phyloP scores from a whole-genome alignment of 2,888 invertebrate genomes.

The Lycocerus yunnanus region DNA sequence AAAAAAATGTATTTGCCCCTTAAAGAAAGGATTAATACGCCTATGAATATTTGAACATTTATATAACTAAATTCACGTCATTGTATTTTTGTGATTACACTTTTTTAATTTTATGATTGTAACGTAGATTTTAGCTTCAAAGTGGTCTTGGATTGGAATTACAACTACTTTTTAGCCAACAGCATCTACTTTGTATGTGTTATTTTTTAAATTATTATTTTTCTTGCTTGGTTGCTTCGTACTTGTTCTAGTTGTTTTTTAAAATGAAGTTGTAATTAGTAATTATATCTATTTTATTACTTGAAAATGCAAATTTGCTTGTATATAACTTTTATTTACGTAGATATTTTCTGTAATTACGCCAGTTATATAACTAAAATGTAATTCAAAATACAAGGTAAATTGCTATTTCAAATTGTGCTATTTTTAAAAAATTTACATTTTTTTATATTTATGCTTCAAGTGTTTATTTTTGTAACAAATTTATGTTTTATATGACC shows the following conservation, averaged over 20 bases:
- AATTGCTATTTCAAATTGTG: not conserved
- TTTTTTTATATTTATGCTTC: not conserved
- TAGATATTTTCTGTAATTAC: not conserved
- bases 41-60: too few relatives aligned
- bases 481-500: not conserved
- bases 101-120: too few relatives aligned
- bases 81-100: too few relatives aligned
- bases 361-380: not conserved
- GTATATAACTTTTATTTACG: not conserved
- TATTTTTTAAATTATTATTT: not conserved
- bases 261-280: not conserved
- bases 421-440: not conserved
- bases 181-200: not conserved
- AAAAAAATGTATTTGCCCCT: not conserved
- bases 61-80: too few relatives aligned
- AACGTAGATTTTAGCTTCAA: too few relatives aligned
- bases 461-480: not conserved
- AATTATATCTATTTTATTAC: not conserved
- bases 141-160: too few relatives aligned
- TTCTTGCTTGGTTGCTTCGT: not conserved
- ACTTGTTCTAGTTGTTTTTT: not conserved
- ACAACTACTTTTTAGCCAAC: too few relatives aligned
- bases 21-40: too few relatives aligned
- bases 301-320: not conserved
- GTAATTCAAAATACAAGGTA: not conserved